Conservation (phyloP, 2,888 invertebrate genomes). For the Terebella lapidaria region DNA sequence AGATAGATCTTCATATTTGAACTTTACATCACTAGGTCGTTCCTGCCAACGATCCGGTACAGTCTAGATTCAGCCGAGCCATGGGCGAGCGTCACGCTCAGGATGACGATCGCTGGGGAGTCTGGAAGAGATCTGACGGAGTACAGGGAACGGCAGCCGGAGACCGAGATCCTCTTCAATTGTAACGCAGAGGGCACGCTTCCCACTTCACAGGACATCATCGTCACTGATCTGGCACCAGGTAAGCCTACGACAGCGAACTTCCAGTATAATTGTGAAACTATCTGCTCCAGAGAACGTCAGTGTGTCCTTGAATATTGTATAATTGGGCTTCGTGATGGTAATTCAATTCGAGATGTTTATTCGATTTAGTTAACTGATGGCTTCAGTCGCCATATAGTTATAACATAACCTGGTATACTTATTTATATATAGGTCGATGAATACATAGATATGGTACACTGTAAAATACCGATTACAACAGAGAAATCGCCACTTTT, state of each 20-base stretch:
- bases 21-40: conserved; percentile 2
- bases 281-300: too few species aligned
- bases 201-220: not conserved
- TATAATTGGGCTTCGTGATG: too few species aligned
- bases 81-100: conserved; percentile 12
- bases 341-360: too few species aligned
- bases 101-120: conserved; percentile 7
- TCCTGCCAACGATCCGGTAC: conserved; percentile 21
- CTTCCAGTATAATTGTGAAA: too few species aligned
- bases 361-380: too few species aligned
- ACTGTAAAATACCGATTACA: too few species aligned
- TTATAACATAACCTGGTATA: too few species aligned
- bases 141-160: not conserved
- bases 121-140: conserved; percentile 7
- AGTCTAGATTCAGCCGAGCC: conserved; percentile 14
- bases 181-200: not conserved
- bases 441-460: not conserved
- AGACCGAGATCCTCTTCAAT: not conserved
- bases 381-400: too few species aligned
- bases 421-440: not conserved
- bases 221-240: not conserved
- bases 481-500: too few species aligned
- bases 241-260: not conserved
- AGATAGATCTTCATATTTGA: too few species aligned
- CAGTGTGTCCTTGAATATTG: too few species aligned